A percentile compares a stretch with the other conserved stretches of the same genome.
Evolutionary conservation across 37 sponge, comb jelly and placozoan species (phyloP).

Genomic region (Spongilla lacustris): DNA sequence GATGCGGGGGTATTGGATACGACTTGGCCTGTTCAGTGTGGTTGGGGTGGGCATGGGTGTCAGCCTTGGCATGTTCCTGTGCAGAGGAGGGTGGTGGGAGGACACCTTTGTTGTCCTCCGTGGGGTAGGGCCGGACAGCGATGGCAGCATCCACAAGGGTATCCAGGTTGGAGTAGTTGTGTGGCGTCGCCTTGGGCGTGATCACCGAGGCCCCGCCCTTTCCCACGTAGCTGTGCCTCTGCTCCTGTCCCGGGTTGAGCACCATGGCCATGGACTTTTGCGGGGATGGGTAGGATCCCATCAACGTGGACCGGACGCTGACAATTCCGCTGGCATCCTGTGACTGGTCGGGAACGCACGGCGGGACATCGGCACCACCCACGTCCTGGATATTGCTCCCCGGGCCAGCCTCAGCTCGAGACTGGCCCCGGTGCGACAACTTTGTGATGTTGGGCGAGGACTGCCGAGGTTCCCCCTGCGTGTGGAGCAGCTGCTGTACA

Average conservation of each 20-base stretch:
- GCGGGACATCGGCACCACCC: background rate
- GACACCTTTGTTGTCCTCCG: background rate
- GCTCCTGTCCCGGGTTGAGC: conserved; percentile 34
- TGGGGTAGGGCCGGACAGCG: background rate
- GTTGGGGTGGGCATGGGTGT: background rate
- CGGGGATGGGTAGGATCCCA: conserved; percentile 30
- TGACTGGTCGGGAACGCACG: background rate
- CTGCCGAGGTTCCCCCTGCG: background rate
- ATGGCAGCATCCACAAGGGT: conserved; percentile 9
- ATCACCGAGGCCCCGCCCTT: background rate
- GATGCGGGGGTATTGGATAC: conserved; percentile 4
- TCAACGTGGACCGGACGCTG: conserved; percentile 11
- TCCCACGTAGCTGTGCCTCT: conserved; percentile 49
- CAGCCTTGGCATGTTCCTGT: background rate
- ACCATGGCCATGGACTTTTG: background rate
- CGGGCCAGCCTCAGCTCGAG: background rate
- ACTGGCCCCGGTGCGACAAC: background rate
- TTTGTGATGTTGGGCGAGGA: background rate
- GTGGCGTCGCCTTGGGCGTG: background rate
- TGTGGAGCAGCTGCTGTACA: background rate
- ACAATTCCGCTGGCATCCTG: background rate
- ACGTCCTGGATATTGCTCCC: background rate
- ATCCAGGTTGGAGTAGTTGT: background rate
- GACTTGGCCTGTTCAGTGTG: background rate
- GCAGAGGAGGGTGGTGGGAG: background rate